A percentile compares a stretch with the other conserved stretches of the same genome.
Conservation (phyloP, 2,888 invertebrate genomes). For the Oligia latruncula region DNA sequence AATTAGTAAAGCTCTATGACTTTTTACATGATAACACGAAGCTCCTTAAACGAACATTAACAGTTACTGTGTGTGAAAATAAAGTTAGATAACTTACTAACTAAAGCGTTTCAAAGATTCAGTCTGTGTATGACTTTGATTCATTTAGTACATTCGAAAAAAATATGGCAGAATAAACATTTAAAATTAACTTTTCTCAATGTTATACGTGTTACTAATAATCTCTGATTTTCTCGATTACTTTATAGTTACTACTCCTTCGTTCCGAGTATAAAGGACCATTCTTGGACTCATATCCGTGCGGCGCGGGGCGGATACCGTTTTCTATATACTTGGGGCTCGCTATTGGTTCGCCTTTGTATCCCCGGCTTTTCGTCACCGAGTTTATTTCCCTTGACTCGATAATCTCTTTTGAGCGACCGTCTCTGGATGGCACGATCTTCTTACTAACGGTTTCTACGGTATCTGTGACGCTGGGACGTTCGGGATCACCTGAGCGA, state of each 20-base stretch:
- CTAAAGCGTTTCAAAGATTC: constrained; percentile 82
- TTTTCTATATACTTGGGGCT: constrained; percentile 90
- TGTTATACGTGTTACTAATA: constrained; percentile 76
- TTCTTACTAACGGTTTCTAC: constrained; percentile 93
- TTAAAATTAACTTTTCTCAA: constrained; percentile 65
- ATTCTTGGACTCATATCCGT: constrained; percentile 82
- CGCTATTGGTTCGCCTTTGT: constrained; percentile 86
- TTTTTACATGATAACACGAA: constrained; percentile 85
- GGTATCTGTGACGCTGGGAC: constrained; percentile 93
- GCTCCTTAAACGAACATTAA: constrained; percentile 78
- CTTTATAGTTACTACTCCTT: constrained; percentile 87
- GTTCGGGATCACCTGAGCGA: constrained; percentile 91
- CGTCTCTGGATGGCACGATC: constrained; percentile 91
- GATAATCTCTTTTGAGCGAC: constrained; percentile 92
- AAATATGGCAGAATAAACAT: constrained; percentile 81
- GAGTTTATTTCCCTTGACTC: constrained; percentile 93
- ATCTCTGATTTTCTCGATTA: constrained; percentile 87
- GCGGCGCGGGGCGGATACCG: constrained; percentile 81
- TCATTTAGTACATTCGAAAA: constrained; percentile 76
- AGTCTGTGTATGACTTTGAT: constrained; percentile 85
- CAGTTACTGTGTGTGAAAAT: constrained; percentile 77
- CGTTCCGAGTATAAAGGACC: constrained; percentile 84
- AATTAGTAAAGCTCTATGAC: constrained; percentile 89
- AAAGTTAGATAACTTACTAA: constrained; percentile 79
- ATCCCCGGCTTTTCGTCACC: constrained; percentile 91